A percentile compares a stretch with the other conserved stretches of the same genome.
Evolutionary conservation across 2,113 vertebrate species (phyloP).

Genomic region (Struthidea cinerea): DNA sequence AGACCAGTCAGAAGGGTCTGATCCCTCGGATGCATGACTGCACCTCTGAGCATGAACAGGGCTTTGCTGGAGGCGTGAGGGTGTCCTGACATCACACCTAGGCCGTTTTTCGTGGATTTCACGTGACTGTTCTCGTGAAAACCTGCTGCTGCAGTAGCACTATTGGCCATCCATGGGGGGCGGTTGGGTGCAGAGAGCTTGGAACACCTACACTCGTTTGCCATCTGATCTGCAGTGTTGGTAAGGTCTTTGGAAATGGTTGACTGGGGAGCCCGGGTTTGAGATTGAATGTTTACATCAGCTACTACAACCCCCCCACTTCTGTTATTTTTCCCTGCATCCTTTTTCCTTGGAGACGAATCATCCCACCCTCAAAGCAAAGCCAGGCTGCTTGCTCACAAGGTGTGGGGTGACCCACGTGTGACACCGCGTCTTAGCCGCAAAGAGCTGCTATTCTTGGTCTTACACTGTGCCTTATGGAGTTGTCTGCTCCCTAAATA

Average conservation of each 20-base stretch:
- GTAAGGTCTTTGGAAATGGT: neutral
- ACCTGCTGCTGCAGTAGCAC: neutral
- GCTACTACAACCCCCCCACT: neutral
- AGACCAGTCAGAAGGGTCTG: neutral
- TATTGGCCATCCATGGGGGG: rapidly evolving
- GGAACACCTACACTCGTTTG: rapidly evolving
- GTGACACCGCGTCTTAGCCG: neutral
- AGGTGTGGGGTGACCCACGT: neutral
- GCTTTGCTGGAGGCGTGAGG: neutral
- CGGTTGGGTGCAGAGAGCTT: too few relatives aligned
- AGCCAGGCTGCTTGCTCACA: neutral
- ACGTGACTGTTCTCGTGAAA: neutral
- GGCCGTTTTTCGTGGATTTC: rapidly evolving
- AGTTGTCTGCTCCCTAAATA: neutral
- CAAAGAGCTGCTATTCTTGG: neutral
- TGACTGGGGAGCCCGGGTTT: neutral
- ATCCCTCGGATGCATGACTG: neutral
- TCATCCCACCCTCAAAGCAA: neutral
- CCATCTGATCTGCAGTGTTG: rapidly evolving
- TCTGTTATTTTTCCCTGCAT: neutral
- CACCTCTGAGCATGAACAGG: neutral
- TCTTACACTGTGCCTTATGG: rapidly evolving
- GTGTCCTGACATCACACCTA: neutral
- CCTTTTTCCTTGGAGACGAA: neutral
- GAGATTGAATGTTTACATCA: neutral